Percentiles rank a stretch among this genome's conserved stretches.
These are phyloP conservation scores for Neosilurus mollespiculum DNA, from an alignment of 2,797 vertebrate genomes.

Conservation along the genomic window DNA sequence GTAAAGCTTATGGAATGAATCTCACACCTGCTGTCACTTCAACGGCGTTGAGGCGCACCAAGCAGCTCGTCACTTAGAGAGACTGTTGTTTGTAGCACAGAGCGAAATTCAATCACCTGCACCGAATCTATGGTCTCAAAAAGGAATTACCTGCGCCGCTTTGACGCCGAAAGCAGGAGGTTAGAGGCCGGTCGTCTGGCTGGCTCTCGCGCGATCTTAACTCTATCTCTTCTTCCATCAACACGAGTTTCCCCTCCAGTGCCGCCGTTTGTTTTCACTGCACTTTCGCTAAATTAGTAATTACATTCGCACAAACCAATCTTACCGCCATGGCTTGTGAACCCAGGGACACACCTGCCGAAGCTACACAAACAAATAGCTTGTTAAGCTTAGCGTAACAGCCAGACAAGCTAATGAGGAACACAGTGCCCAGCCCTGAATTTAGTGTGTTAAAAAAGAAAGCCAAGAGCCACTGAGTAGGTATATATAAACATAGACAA, in stretches of 20 bases:
- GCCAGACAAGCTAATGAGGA: slow-evolving; percentile 62
- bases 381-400: slow-evolving; percentile 64
- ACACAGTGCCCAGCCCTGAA: slow-evolving; percentile 21
- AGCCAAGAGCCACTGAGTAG: slow-evolving; percentile 21
- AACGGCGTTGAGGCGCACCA: slow-evolving; percentile 67
- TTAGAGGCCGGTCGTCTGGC: slow-evolving; percentile 51
- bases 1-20: slow-evolving; percentile 56
- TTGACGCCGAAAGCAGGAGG: slow-evolving; percentile 70
- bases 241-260: slow-evolving; percentile 42
- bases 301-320: slow-evolving; percentile 75
- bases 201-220: slow-evolving; percentile 36
- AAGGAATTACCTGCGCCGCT: slow-evolving; percentile 75
- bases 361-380: slow-evolving; percentile 66
- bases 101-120: slow-evolving; percentile 75
- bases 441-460: slow-evolving; percentile 29
- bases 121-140: slow-evolving; percentile 70
- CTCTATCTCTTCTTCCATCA: slow-evolving; percentile 48
- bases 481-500: background rate
- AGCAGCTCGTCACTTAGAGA: slow-evolving; percentile 67
- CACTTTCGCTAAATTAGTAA: slow-evolving; percentile 79
- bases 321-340: slow-evolving; percentile 64
- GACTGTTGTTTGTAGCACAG: slow-evolving; percentile 58
- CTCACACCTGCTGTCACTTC: slow-evolving; percentile 71
- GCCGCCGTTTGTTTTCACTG: slow-evolving; percentile 71
- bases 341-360: slow-evolving; percentile 72